phyloP scores from a whole-genome alignment of 2,888 invertebrate genomes.

The Leptothorax acervorum region DNA sequence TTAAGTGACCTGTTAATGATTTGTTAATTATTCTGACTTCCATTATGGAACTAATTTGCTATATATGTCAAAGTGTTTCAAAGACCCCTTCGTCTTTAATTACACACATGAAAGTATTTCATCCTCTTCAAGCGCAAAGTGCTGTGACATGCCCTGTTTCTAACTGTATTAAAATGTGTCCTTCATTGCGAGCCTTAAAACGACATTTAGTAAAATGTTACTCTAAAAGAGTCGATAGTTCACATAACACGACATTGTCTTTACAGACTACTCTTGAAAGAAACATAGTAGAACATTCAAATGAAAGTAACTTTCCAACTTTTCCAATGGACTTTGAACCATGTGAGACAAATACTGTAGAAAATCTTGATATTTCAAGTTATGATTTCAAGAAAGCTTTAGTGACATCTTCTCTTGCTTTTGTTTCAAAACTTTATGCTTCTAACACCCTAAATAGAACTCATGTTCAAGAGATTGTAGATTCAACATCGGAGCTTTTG shows the following conservation, averaged over 20 bases:
- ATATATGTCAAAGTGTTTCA: neutral
- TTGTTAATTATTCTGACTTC: neutral
- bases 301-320: neutral
- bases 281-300: neutral
- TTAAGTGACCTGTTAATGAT: neutral
- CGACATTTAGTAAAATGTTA: constrained; percentile 1
- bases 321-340: neutral
- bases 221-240: neutral
- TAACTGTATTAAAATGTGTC: neutral
- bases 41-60: neutral
- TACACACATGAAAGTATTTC: neutral
- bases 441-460: neutral
- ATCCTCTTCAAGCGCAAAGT: neutral
- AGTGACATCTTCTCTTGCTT: neutral
- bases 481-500: neutral
- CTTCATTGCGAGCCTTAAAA: neutral
- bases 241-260: neutral
- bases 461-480: neutral
- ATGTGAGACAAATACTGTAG: neutral
- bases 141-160: neutral
- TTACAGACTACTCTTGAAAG: neutral
- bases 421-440: neutral
- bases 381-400: neutral
- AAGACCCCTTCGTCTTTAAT: neutral
- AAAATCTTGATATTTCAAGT: neutral